These are phyloP conservation scores for Octopus sinensis DNA, from an alignment of 1,140 invertebrate species.

Conservation along the genomic window DNA sequence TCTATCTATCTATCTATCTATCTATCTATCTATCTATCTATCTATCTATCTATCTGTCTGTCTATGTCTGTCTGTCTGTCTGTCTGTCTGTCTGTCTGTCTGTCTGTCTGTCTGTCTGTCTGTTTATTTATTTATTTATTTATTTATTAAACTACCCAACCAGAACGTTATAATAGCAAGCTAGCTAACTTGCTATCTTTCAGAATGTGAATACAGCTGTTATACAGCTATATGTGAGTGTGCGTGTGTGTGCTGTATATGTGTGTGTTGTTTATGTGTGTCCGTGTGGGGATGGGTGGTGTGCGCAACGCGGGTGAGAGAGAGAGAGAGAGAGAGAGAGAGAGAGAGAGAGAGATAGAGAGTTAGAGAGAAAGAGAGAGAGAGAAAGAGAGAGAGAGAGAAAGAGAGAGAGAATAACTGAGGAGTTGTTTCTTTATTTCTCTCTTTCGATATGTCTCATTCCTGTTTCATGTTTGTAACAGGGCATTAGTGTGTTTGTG, in stretches of 20 bases:
- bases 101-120: too few relatives aligned
- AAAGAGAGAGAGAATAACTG: neutral
- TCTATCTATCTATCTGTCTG: neutral
- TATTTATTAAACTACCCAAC: neutral
- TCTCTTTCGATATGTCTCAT: too few relatives aligned
- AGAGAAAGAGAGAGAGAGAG: neutral
- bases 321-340: neutral
- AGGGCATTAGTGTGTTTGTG: too few relatives aligned
- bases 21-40: neutral
- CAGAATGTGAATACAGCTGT: too few relatives aligned
- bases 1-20: neutral
- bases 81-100: neutral
- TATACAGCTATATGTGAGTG: too few relatives aligned
- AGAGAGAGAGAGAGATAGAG: neutral
- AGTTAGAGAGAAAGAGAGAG: neutral
- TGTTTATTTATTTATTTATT: too few relatives aligned
- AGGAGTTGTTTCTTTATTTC: neutral
- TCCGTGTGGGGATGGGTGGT: too few relatives aligned
- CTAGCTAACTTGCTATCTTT: too few relatives aligned
- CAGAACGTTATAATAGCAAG: neutral
- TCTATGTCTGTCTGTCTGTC: neutral
- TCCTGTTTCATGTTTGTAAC: too few relatives aligned
- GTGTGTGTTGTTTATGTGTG: too few relatives aligned
- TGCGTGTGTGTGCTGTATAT: too few relatives aligned
- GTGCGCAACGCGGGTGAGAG: neutral